phyloP scores from a whole-genome alignment of 2,888 invertebrate species.

The Andrena marginata region DNA sequence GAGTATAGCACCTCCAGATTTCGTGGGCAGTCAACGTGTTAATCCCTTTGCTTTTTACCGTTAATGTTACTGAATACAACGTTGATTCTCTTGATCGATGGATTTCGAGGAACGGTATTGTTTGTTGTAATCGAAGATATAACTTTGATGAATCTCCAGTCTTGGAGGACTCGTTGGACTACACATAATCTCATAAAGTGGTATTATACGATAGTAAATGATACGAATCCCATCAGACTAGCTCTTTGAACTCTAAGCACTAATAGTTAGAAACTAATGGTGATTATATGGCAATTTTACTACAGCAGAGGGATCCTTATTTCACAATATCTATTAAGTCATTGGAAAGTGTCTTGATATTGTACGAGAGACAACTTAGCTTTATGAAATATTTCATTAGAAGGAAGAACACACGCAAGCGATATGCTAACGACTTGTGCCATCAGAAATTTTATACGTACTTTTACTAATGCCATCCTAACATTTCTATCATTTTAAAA shows the following conservation, averaged over 20 bases:
- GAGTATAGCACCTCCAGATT: no score
- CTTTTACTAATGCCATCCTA: slow-evolving; percentile 35
- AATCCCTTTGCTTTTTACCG: no score
- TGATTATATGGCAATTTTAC: slow-evolving; percentile 36
- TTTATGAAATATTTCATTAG: slow-evolving; percentile 19
- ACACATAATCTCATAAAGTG: slow-evolving; percentile 16
- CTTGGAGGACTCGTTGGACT: slow-evolving; percentile 9
- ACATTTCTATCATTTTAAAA: slow-evolving; percentile 30
- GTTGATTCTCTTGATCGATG: background rate
- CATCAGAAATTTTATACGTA: slow-evolving; percentile 48
- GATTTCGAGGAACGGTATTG: slow-evolving; percentile 18
- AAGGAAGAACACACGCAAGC: background rate
- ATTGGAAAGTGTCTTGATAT: slow-evolving; percentile 31
- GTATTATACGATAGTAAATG: slow-evolving; percentile 39
- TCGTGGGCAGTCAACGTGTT: no score
- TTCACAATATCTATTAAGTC: slow-evolving; percentile 20
- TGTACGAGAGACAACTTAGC: slow-evolving; percentile 31
- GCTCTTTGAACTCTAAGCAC: slow-evolving; percentile 53
- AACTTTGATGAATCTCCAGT: slow-evolving; percentile 3
- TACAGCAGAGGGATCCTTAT: slow-evolving; percentile 21
- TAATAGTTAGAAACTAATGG: slow-evolving; percentile 46
- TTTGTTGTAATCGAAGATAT: slow-evolving; percentile 15
- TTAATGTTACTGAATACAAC: background rate
- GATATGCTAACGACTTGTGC: slow-evolving; percentile 23
- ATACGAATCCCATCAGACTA: slow-evolving; percentile 40